Evolutionary conservation across 2,113 vertebrate species (phyloP).

Genomic region (Epinephelus cyanopodus): DNA sequence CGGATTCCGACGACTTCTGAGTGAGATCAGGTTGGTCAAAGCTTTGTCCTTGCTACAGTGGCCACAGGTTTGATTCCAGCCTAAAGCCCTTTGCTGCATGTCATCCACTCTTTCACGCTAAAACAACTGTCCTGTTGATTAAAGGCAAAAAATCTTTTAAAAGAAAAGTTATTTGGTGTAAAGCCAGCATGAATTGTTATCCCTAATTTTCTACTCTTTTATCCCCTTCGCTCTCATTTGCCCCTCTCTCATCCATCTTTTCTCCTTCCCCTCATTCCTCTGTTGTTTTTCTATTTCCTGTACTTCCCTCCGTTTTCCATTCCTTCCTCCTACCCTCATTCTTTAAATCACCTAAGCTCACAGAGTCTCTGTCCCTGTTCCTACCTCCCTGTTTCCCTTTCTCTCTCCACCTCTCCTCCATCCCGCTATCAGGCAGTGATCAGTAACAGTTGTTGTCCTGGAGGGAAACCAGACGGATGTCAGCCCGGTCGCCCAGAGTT

Average conservation of each 20-base stretch:
- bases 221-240: neutral
- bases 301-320: too few relatives aligned
- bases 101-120: too few relatives aligned
- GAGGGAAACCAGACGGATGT: constrained; percentile 13
- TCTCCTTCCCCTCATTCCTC: too few relatives aligned
- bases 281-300: neutral
- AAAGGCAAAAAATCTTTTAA: too few relatives aligned
- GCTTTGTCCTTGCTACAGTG: too few relatives aligned
- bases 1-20: too few relatives aligned
- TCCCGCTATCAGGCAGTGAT: neutral
- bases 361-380: neutral
- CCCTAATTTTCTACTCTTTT: neutral
- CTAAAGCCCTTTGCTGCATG: too few relatives aligned
- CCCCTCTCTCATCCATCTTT: neutral
- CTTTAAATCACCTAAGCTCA: neutral
- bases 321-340: neutral
- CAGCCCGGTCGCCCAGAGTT: neutral
- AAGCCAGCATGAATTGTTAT: neutral
- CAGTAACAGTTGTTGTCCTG: neutral
- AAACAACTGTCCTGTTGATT: too few relatives aligned
- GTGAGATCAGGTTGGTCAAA: too few relatives aligned
- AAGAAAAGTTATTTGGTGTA: too few relatives aligned
- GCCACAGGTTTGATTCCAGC: too few relatives aligned
- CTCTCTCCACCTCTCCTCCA: neutral
- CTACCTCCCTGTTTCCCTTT: neutral